A percentile compares a stretch with the other conserved stretches of the same genome.
These are phyloP conservation scores for Mirza zaza DNA, from an alignment of 2,113 vertebrate genomes.

Conservation along the genomic window DNA sequence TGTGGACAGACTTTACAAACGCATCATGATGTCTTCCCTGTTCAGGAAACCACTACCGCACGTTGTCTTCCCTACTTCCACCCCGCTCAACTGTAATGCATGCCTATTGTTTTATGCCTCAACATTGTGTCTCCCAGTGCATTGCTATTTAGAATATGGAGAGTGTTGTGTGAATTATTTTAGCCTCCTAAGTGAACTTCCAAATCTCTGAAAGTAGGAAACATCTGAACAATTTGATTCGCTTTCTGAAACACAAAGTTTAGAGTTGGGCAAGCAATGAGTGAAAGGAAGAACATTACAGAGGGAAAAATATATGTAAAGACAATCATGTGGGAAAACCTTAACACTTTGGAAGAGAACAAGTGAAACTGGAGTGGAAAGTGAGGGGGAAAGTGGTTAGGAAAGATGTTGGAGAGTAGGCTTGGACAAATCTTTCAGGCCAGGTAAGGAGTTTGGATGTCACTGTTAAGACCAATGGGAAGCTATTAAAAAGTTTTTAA, in stretches of 20 bases:
- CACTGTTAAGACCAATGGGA: background rate
- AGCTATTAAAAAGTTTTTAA: background rate
- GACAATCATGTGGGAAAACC: background rate
- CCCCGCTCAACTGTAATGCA: background rate
- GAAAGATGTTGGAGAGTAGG: background rate
- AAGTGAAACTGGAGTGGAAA: background rate
- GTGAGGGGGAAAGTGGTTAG: background rate
- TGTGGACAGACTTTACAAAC: background rate
- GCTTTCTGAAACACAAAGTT: background rate
- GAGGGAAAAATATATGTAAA: background rate
- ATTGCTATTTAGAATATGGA: background rate
- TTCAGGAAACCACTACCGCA: background rate
- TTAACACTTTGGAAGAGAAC: background rate
- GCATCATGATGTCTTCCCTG: background rate
- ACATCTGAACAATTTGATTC: slow-evolving; percentile 18
- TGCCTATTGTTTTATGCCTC: background rate
- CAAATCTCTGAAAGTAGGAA: slow-evolving; percentile 5
- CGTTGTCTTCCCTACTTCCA: background rate
- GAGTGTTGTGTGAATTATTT: background rate
- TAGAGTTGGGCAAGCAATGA: background rate
- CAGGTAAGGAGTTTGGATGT: background rate
- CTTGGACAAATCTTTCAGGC: background rate
- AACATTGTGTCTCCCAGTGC: background rate
- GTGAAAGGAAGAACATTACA: background rate
- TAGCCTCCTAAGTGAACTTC: background rate